Base-by-base conservation (phyloP, 2,113 vertebrate species). In the Danionella cerebrum region DNA sequence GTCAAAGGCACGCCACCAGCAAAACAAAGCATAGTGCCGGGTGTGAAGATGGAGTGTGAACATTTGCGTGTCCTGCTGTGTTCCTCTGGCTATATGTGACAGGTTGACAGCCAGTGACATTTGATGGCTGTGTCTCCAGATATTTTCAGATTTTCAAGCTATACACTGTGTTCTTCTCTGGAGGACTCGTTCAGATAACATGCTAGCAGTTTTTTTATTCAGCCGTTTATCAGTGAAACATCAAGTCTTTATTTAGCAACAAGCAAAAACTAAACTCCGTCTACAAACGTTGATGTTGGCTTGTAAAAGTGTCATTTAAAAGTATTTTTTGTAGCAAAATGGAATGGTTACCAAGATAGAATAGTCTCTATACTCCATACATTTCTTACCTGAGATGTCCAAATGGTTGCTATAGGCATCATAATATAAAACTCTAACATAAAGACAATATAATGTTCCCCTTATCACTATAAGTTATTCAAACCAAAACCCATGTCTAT, bases 91-190 rank as follows among this genome's bases (percentile, higher is more conserved):
- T 64, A 69, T 60, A 67, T 47, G 71, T 73, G 77, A 82, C 78
- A 75, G 73, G 70, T 71, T 73, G 72, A 82, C 76, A 72, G 67
- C 66, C 63, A 76, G 70, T 83, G 84, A 82, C 80, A 80, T 79
- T 72, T 65, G 52, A 78, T 76, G 80, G 74, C 78, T 29, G 72
- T 81, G 75, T 79, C 79, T 81, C 79, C 79, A 81, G 83, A 78
- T 85, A 75, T 73, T 73, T 79, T 83, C 64, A 71, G 59, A 73
- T 80, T 78, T 78, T 63, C 14, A 63, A 44, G 19, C 18, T 21
- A 18, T 63, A 33, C 2, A 7, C 33, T 11, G 25, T 60, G 39
- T 60, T 25, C 57, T 14, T 62, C 16, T 18, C 78, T 80, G 39
- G 38, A 39, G 33, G 33, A 10, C 19, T 2, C n/a, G n/a, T n/a